Conservation (phyloP, 1,140 invertebrate species). For the Anastatus disparis region DNA sequence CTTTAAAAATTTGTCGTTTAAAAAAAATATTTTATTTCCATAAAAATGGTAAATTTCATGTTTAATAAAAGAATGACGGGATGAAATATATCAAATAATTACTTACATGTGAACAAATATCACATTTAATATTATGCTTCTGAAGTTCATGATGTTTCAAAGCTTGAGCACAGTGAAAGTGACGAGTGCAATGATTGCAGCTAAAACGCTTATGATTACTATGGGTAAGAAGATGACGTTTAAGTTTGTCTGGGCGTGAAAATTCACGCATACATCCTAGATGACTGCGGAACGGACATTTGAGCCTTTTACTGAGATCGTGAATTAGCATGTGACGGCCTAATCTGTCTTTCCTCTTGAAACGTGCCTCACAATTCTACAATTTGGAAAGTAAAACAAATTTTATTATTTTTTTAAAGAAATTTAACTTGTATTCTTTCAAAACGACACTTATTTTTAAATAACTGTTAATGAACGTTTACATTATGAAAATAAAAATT, state of each 20-base stretch:
- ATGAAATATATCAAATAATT: not conserved
- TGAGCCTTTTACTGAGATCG: slow-evolving; percentile 72
- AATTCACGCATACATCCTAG: slow-evolving; percentile 77
- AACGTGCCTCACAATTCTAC: slow-evolving; percentile 67
- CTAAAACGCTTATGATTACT: slow-evolving; percentile 70
- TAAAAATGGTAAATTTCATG: too few relatives aligned
- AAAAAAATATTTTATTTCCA: too few relatives aligned
- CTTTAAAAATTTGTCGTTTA: too few relatives aligned
- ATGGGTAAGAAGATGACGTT: slow-evolving; percentile 73
- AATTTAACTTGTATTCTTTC: too few relatives aligned
- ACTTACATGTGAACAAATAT: slow-evolving; percentile 61
- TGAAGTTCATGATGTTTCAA: slow-evolving; percentile 63
- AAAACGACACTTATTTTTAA: not conserved
- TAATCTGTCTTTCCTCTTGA: slow-evolving; percentile 78
- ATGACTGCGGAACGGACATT: slow-evolving; percentile 75
- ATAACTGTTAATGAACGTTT: not conserved
- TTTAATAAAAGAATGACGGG: too few relatives aligned
- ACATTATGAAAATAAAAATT: not conserved
- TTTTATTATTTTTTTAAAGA: not conserved
- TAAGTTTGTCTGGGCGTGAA: slow-evolving; percentile 70
- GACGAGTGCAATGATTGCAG: slow-evolving; percentile 66
- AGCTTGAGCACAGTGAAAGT: slow-evolving; percentile 70
- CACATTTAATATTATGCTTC: slow-evolving; percentile 62
- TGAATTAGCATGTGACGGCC: slow-evolving; percentile 77
- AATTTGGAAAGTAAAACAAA: not conserved